These are phyloP conservation scores for Ondatra zibethicus DNA, from an alignment of 2,113 vertebrate species.

Conservation along the genomic window DNA sequence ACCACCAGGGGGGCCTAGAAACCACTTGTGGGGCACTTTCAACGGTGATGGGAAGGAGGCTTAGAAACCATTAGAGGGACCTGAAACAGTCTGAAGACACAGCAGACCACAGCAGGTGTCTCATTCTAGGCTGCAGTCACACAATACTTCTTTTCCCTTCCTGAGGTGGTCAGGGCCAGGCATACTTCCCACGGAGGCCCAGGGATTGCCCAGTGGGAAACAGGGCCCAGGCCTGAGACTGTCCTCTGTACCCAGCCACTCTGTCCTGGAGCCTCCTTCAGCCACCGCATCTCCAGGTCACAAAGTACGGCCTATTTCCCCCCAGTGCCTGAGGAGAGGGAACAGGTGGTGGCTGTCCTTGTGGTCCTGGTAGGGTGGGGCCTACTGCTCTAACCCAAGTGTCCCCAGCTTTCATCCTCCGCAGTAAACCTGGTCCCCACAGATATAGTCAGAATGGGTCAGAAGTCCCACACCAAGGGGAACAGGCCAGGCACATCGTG, in stretches of 20 bases:
- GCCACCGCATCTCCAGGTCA: neutral
- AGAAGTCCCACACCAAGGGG: neutral
- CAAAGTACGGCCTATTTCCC: rapidly evolving
- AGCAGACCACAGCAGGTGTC: neutral
- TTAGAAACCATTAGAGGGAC: neutral
- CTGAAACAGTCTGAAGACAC: neutral
- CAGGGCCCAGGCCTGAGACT: neutral
- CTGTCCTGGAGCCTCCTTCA: neutral
- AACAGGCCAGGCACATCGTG: neutral
- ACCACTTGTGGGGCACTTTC: neutral
- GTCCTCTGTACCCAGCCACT: neutral
- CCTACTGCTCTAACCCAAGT: neutral
- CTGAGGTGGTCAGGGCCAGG: neutral
- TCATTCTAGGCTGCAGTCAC: neutral
- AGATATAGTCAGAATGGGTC: too few relatives aligned
- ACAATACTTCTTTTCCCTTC: neutral
- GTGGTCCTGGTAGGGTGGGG: neutral
- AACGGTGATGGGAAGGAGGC: neutral
- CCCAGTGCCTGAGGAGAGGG: neutral
- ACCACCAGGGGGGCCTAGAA: neutral
- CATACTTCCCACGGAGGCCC: neutral
- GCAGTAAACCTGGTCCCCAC: neutral
- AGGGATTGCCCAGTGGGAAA: neutral
- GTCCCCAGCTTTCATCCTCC: neutral
- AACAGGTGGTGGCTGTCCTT: neutral